phyloP scores from a whole-genome alignment of 53 echinoderm and acorn worm genomes.

The Temnopleurus reevesii region DNA sequence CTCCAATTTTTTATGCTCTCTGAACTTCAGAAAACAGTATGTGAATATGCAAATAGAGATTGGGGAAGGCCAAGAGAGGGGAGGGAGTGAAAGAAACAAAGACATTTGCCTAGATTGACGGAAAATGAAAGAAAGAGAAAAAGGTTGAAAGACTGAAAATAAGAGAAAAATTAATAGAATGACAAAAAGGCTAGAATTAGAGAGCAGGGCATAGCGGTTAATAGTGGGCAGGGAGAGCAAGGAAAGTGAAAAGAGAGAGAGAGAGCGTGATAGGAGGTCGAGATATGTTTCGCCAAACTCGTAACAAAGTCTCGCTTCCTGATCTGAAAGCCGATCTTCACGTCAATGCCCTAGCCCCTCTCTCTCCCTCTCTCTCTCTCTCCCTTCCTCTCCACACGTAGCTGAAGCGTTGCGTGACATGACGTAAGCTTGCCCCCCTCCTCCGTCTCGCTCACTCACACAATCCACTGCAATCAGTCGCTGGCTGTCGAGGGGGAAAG shows the following conservation, averaged over 20 bases:
- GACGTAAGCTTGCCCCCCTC: slow-evolving; percentile 25
- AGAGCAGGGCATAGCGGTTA: background rate
- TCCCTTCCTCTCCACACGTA: background rate
- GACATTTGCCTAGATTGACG: background rate
- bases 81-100: background rate
- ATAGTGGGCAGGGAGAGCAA: background rate
- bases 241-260: background rate
- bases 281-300: background rate
- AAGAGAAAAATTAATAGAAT: background rate
- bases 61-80: no score
- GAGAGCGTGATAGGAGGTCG: background rate
- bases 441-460: background rate
- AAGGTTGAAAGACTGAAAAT: background rate
- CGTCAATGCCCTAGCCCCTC: background rate
- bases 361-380: slow-evolving; percentile 2
- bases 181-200: background rate
- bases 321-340: background rate
- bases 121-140: background rate
- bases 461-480: background rate
- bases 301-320: slow-evolving; percentile 13
- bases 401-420: background rate
- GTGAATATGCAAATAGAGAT: no score
- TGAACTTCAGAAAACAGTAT: no score
- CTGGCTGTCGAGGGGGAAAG: background rate
- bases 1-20: no score